Evolutionary conservation across 2,797 vertebrate genomes (phyloP).

Genomic region (Onychomys arenicola): DNA sequence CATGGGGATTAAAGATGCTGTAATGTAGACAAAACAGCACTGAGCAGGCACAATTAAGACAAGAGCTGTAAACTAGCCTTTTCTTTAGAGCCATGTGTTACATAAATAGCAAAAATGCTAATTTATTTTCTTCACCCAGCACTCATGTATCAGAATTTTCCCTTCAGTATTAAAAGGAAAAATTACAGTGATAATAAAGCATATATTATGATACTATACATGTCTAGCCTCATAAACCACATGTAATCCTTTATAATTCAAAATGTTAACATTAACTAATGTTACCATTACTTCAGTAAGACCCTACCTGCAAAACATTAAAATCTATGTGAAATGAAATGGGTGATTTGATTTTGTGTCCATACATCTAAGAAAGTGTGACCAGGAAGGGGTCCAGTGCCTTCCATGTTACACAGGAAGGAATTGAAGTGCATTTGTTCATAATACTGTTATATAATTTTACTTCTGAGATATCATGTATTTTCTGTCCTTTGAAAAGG

Average conservation of each 20-base stretch:
- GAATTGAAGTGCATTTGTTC: slow-evolving; percentile 43
- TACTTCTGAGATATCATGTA: slow-evolving; percentile 67
- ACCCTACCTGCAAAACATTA: slow-evolving; percentile 16
- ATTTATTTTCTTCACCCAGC: slow-evolving; percentile 69
- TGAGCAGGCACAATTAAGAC: slow-evolving; percentile 42
- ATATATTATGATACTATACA: slow-evolving; percentile 36
- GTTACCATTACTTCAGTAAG: background rate
- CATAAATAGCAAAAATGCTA: slow-evolving; percentile 68
- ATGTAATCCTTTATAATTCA: slow-evolving; percentile 42
- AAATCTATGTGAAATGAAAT: slow-evolving; percentile 41
- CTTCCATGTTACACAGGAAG: slow-evolving; percentile 75
- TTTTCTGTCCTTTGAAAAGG: slow-evolving; percentile 76
- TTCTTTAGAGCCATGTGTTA: slow-evolving; percentile 50
- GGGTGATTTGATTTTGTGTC: slow-evolving; percentile 50
- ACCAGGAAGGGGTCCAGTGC: slow-evolving; percentile 62
- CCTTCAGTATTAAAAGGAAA: slow-evolving; percentile 70
- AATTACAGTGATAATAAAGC: slow-evolving; percentile 53
- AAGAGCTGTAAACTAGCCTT: slow-evolving; percentile 48
- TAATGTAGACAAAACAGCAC: background rate
- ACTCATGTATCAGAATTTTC: slow-evolving; percentile 55
- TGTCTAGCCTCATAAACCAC: slow-evolving; percentile 39
- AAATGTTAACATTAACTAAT: slow-evolving; percentile 52
- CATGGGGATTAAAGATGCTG: slow-evolving; percentile 14
- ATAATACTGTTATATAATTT: slow-evolving; percentile 70
- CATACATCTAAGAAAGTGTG: slow-evolving; percentile 65